Base-by-base conservation (phyloP, 1,140 invertebrate species). In the Drosophila tropicalis region DNA sequence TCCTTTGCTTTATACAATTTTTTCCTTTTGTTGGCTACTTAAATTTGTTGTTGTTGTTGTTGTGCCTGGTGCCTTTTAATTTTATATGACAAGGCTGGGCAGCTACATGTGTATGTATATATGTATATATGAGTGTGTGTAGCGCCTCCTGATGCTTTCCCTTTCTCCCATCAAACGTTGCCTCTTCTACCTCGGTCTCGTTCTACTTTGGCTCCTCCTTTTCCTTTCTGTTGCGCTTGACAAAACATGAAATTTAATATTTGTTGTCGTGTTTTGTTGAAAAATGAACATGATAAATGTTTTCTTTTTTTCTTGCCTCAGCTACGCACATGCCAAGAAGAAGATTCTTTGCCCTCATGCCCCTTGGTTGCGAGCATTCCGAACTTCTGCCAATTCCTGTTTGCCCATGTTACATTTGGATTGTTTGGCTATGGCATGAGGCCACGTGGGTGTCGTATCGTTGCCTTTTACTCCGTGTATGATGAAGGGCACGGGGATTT, bases 241-340 rank as follows among this genome's bases (percentile, higher is more conserved):
- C 65, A 68, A 72, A 82, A 72, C 82, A 86, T 79, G 82, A 72
- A 79, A 87, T 89, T 83, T 72, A 87, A 87, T 87, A 89, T 86
- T 74, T 76, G 67, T 67, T 76, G 73, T 76, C 75, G 67, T 81
- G 74, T 85, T 84, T 69, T 58, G 19, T 61, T 32, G 67, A 40
- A 32, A 76, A 54, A 60, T 80, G 70, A 70, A 74, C 74, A 87
- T 76, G 83, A 79, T 71, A 73, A 76, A 79, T 79, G 69, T 86
- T 69, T 83, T 47, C 47, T 32, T 44, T 22, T 60, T 69, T 57
- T 47, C 22, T 25, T 60, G 63, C 47, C 56, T 58, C 32, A 39
- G 36, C 12, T 67, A 57, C 67, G 63, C 60, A 71, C 60, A 67
- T 68, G 67, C 70, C 70, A 7, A 56, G 54, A 40, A 74, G 67